These are phyloP conservation scores for Pseudomyrmex pallidus DNA, from an alignment of 1,140 invertebrate genomes.

Conservation along the genomic window DNA sequence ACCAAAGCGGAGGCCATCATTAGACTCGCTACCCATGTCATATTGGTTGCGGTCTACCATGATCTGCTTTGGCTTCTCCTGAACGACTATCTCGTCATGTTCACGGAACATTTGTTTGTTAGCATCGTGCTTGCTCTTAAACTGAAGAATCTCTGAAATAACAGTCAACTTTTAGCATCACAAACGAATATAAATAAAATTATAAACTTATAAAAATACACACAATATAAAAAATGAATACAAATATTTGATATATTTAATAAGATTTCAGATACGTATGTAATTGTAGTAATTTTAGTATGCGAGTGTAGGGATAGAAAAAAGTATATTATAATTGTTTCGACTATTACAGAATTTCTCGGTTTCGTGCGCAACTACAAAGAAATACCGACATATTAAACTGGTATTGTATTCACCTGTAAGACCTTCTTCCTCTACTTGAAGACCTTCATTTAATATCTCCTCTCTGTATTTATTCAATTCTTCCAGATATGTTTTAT, in stretches of 20 bases:
- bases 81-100: slow-evolving; percentile 61
- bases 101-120: slow-evolving; percentile 51
- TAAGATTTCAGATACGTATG: background rate
- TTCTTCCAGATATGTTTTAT: slow-evolving; percentile 89
- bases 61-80: slow-evolving; percentile 70
- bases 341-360: too few relatives aligned
- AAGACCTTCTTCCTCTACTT: slow-evolving; percentile 93
- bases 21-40: slow-evolving; percentile 67
- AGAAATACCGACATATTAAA: background rate
- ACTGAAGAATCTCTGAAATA: slow-evolving; percentile 79
- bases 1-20: slow-evolving; percentile 69
- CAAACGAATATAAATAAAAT: background rate
- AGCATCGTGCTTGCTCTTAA: slow-evolving; percentile 75
- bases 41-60: slow-evolving; percentile 77
- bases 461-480: slow-evolving; percentile 92
- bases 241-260: background rate
- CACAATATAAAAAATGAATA: background rate
- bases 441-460: slow-evolving; percentile 91
- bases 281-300: too few relatives aligned
- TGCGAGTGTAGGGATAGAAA: background rate
- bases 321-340: too few relatives aligned
- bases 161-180: background rate
- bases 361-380: background rate
- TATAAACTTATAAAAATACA: slow-evolving; percentile 6
- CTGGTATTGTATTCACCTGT: slow-evolving; percentile 84